phyloP scores from a whole-genome alignment of 1,140 invertebrate genomes.

The Nasonia vitripennis region DNA sequence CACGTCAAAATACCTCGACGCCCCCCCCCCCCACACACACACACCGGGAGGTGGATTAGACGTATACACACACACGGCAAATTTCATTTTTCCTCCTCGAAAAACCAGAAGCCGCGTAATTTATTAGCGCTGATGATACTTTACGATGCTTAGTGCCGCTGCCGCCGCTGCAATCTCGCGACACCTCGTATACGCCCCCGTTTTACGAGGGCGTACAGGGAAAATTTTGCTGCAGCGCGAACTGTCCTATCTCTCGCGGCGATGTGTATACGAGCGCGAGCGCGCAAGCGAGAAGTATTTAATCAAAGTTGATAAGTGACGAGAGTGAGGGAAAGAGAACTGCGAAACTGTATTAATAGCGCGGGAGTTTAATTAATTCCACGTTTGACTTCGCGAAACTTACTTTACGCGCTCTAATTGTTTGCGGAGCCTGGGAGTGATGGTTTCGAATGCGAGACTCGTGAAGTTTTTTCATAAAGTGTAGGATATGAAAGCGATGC shows the following conservation, averaged over 20 bases:
- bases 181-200: background rate
- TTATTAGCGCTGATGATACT: conserved; percentile 57
- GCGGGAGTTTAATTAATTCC: background rate
- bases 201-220: conserved; percentile 41
- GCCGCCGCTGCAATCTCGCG: conserved; percentile 51
- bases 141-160: conserved; percentile 55
- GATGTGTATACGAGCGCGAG: background rate
- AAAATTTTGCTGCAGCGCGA: conserved; percentile 33
- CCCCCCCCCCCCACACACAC: background rate
- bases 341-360: background rate
- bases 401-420: background rate
- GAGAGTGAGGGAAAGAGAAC: background rate
- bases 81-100: conserved; percentile 31
- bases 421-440: background rate
- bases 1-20: conserved; percentile 15
- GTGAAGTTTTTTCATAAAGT: background rate
- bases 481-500: no score
- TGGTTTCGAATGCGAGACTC: background rate
- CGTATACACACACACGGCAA: background rate
- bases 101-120: conserved; percentile 54
- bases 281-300: conserved; percentile 25
- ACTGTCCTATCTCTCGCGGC: background rate
- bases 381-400: background rate
- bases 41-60: background rate
- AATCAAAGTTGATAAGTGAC: conserved; percentile 26